Percentiles rank a stretch among this genome's conserved stretches.
These are phyloP conservation scores for Antheraea mylitta DNA, from an alignment of 1,140 invertebrate species.

Conservation along the genomic window DNA sequence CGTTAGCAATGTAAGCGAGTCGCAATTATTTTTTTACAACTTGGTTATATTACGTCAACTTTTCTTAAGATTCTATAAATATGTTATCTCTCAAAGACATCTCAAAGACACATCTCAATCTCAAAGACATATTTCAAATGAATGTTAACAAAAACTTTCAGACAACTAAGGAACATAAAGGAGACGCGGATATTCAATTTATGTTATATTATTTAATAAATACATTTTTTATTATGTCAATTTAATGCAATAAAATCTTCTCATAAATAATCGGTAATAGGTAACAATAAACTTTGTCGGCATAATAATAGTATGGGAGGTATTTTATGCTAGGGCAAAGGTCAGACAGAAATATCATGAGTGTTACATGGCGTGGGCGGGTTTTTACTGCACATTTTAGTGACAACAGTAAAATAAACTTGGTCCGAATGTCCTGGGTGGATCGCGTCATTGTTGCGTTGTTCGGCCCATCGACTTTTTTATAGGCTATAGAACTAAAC, in stretches of 20 bases:
- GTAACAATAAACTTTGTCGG: constrained; percentile 7
- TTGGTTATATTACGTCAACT: too few relatives aligned
- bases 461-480: constrained; percentile 40
- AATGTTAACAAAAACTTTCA: too few relatives aligned
- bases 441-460: constrained; percentile 52
- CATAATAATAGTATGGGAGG: constrained; percentile 24
- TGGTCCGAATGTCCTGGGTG: constrained; percentile 46
- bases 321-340: constrained; percentile 56
- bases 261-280: constrained; percentile 9
- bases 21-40: too few relatives aligned
- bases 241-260: neutral
- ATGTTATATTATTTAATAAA: too few relatives aligned
- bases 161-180: too few relatives aligned
- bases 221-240: neutral
- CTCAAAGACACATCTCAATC: too few relatives aligned
- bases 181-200: too few relatives aligned
- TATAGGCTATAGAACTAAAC: constrained; percentile 58
- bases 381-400: constrained; percentile 65
- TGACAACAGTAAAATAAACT: constrained; percentile 63
- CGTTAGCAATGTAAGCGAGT: too few relatives aligned
- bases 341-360: constrained; percentile 59
- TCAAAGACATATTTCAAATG: too few relatives aligned
- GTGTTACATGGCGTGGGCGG: constrained; percentile 64
- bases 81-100: too few relatives aligned
- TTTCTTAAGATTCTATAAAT: too few relatives aligned